Base-by-base conservation (phyloP, 2,113 vertebrate genomes). In the Perca flavescens region DNA sequence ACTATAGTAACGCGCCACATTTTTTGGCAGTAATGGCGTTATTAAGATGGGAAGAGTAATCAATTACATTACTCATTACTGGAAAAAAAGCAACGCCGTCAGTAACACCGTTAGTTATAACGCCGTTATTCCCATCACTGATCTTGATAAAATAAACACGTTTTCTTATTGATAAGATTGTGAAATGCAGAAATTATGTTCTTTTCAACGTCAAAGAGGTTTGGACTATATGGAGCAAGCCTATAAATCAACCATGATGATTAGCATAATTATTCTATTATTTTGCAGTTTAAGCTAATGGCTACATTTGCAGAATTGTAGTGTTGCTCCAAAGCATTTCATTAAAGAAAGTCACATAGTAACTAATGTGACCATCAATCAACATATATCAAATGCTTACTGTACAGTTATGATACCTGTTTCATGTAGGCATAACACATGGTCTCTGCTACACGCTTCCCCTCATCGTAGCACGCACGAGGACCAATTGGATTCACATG, bases 341-440 rank as follows among this genome's bases (percentile, higher is more conserved):
- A 58, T 22, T 61, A 16, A 67, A 49, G 28, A 54, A 79, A 40
- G 3, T 58, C 15, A 50, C 40, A 71, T 34, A 5, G 47, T 0
- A 10, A 25, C 21, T 49, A 46, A 54, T 6, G 21, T 34, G 17
- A 56, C 22, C 3, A 17, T 64, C 16, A 46, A 46, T 74, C 54
- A 74, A 15, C 40, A 40, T 40, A 40, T 9, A 40, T 34, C 22
- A n/a, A 28, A 36, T 34, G 12, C 6, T 1, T 36, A 53, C 25
- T 67, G 46, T 19, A 9, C 2, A 19, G 17, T 56, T 5, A 62
- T 13, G 19, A n/a, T 95, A 99, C 98, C 98, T 99, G 98, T 74
- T 99, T 99, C 98, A 99, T 99, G 90, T 99, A 99, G 60, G 98
- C 97, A 8, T 99, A 99, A 88, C 98, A 99, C 98, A 99, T 99